Evolutionary conservation across 2,113 vertebrate species (phyloP).

Genomic region (Dicrurus megarhynchus): DNA sequence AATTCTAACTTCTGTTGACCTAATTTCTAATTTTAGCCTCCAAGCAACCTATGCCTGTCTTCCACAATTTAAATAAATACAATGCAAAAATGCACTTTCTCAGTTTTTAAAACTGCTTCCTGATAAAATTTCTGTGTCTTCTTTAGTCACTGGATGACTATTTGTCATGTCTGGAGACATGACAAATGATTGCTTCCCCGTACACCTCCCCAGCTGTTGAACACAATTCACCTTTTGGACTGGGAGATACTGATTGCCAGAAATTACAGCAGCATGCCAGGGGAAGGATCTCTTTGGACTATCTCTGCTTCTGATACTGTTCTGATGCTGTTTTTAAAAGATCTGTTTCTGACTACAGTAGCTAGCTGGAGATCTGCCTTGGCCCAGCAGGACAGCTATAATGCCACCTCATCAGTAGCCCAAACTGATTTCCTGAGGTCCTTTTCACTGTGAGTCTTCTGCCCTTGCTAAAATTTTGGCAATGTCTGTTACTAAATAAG

Average conservation of each 20-base stretch:
- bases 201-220: background rate
- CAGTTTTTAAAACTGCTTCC: background rate
- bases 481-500: background rate
- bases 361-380: background rate
- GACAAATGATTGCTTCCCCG: background rate
- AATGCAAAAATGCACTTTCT: background rate
- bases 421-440: background rate
- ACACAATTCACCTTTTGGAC: background rate
- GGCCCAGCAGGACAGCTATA: background rate
- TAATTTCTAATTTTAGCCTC: background rate
- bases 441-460: background rate
- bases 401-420: background rate
- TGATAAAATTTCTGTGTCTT: background rate
- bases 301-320: background rate
- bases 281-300: background rate
- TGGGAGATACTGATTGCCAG: background rate
- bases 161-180: background rate
- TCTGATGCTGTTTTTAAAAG: background rate
- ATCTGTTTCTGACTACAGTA: background rate
- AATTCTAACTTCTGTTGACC: background rate
- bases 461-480: background rate
- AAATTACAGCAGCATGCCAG: background rate
- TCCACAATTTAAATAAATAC: background rate
- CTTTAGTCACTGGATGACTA: background rate
- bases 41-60: background rate